These are phyloP conservation scores for Eidolon helvum DNA, from an alignment of 2,113 vertebrate genomes.

Conservation along the genomic window DNA sequence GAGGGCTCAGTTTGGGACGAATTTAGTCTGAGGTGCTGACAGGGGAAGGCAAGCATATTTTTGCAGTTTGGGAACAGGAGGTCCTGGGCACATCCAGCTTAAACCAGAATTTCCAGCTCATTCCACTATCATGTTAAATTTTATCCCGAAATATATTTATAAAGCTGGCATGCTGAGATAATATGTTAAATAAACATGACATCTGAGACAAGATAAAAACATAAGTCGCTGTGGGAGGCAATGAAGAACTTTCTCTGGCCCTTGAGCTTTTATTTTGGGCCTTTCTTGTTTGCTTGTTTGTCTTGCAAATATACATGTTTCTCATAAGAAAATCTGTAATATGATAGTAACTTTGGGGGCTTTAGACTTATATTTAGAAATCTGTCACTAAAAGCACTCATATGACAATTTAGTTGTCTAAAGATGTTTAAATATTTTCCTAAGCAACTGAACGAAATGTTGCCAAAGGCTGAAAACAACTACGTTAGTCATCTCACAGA, in stretches of 20 bases:
- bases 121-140: not conserved
- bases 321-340: not conserved
- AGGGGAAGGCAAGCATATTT: not conserved
- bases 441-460: not conserved
- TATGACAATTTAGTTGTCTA: not conserved
- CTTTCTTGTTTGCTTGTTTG: not conserved
- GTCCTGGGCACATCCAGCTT: not conserved
- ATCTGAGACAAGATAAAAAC: not conserved
- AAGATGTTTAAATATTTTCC: not conserved
- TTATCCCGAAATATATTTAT: not conserved
- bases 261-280: not conserved
- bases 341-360: not conserved
- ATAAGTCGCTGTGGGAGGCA: not conserved
- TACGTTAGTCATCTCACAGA: no score
- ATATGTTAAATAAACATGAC: not conserved
- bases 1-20: not conserved
- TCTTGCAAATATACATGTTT: not conserved
- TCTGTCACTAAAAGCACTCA: not conserved
- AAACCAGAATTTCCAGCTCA: not conserved
- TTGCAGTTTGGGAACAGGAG: not conserved
- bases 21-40: not conserved
- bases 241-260: not conserved
- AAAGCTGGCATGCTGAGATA: not conserved
- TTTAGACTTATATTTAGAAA: not conserved
- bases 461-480: not conserved